Base-by-base conservation (phyloP, 2,797 vertebrate genomes). In the Notamacropus eugenii region DNA sequence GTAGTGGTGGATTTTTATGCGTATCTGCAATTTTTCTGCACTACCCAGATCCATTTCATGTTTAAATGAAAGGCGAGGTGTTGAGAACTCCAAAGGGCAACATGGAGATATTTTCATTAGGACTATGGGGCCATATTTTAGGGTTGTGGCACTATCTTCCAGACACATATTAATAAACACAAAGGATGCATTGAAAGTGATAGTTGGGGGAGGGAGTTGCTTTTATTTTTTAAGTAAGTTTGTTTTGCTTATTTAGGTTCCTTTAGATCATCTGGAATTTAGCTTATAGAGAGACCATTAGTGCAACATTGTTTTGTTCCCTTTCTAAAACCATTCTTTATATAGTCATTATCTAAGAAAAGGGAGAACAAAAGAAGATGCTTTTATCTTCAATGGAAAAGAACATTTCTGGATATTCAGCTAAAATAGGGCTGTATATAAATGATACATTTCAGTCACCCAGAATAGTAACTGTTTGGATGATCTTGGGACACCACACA, bases 241-340 rank as follows among this genome's bases (percentile, higher is more conserved):
- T 90, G n/a, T 96, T 97, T 96, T 96, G 50, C 92, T 97, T 98
- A 95, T 97, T 97, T 97, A 94, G 87, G 67, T 55, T 55, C 40
- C 13, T 55, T 40, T 91, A n/a, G 54, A 11, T 91, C 54, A 91
- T 54, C 22, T 56, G 94, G 97, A 94, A 94, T 95, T 97, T 96
- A 97, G 55, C 96, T 91, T 93, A 94, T 54, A 90, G 97, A 93
- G 67, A 96, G 95, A 90, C 95, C 87, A 91, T 97, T 97, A 96
- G 0, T n/a, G 93, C 28, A 96, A 96, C 82, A 96, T 96, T 95
- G 3, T 0, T 55, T 62, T 93, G 28, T 90, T 93, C 56, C 22
- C n/a, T 92, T 91, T 56, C 59, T 82, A n/a, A 22, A 54, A 55
- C 27, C 31, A n/a, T n/a, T n/a, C 34, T 55, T 91, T 40, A 9